Conservation (phyloP, 1,140 invertebrate species). For the Prorops nasuta region DNA sequence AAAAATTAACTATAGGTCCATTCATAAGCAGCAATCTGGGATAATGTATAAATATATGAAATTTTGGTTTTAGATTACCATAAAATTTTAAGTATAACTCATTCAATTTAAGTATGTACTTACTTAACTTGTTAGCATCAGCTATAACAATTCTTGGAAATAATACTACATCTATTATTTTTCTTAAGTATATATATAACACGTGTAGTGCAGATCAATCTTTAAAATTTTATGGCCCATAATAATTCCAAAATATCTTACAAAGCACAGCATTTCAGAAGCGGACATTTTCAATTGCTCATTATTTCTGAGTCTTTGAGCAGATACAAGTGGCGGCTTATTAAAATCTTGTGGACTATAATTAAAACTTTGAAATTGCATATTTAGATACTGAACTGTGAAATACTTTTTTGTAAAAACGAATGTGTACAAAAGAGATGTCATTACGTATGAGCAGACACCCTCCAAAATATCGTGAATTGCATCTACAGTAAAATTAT, state of each 20-base stretch:
- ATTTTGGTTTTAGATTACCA: background rate
- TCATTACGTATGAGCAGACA: background rate
- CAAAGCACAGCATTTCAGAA: background rate
- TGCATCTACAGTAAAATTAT: background rate
- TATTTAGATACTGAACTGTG: background rate
- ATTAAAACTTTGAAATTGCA: background rate
- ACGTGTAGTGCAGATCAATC: background rate
- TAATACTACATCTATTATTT: background rate
- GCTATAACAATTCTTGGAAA: background rate
- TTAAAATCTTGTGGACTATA: background rate
- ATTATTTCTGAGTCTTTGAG: background rate
- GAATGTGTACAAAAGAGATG: background rate
- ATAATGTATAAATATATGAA: background rate
- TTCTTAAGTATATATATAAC: background rate
- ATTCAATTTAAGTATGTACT: background rate
- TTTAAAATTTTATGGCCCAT: no score
- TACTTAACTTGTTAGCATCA: background rate
- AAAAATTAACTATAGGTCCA: background rate
- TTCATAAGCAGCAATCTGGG: background rate
- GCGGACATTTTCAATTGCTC: background rate
- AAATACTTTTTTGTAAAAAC: background rate
- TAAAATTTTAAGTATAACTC: background rate
- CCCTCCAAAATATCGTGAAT: no score
- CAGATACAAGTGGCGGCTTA: background rate
- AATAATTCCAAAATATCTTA: background rate